phyloP scores from a whole-genome alignment of 2,888 invertebrate species.

The Eristalis arbustorum region DNA sequence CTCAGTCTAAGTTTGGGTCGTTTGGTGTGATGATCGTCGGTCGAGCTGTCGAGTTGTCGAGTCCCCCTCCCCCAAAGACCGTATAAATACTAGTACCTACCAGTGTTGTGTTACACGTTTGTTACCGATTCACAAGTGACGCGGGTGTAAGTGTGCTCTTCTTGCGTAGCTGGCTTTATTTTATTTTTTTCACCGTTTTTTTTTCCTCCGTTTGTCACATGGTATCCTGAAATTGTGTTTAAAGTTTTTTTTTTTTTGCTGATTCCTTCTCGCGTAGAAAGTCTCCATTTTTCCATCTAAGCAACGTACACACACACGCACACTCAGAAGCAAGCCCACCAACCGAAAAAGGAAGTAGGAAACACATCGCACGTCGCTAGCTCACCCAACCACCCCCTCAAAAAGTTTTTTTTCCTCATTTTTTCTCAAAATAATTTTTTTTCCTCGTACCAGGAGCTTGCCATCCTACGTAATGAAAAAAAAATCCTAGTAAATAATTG shows the following conservation, averaged over 20 bases:
- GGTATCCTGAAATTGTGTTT: too few species aligned
- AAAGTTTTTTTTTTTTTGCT: too few species aligned
- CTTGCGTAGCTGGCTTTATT: not conserved
- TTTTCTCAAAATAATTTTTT: too few species aligned
- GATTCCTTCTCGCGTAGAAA: too few species aligned
- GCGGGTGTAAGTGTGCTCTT: not conserved
- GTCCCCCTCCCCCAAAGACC: too few species aligned
- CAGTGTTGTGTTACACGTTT: not conserved
- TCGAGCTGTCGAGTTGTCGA: too few species aligned
- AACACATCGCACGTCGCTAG: not conserved
- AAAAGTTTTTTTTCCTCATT: too few species aligned
- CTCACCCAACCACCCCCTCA: too few species aligned
- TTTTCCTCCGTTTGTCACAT: not conserved
- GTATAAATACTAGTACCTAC: not conserved
- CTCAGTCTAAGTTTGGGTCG: conserved; percentile 60
- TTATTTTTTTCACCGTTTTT: not conserved
- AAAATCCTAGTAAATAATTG: not conserved
- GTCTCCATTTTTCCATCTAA: too few species aligned
- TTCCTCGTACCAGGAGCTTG: not conserved
- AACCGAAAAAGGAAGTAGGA: not conserved
- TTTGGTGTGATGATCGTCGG: conserved; percentile 58
- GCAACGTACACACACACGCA: not conserved
- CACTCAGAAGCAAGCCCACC: too few species aligned
- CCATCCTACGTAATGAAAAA: not conserved
- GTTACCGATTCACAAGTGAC: not conserved